Conservation (phyloP, 92 coral and sea anemone species). For the Anthopleura xanthogrammica region DNA sequence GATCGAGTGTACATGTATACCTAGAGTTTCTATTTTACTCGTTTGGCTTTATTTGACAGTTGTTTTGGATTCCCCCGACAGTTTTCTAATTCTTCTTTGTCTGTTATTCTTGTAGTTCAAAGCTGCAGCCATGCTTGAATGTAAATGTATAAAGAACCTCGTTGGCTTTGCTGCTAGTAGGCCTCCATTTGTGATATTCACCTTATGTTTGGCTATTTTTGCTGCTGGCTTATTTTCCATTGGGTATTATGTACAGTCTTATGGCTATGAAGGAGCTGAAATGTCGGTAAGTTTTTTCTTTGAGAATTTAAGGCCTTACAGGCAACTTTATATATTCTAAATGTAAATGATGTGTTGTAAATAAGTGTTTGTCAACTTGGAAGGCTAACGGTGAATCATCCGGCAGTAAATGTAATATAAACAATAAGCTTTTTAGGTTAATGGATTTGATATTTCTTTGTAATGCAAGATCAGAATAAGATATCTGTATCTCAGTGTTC, state of each 20-base stretch:
- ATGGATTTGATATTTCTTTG: too few relatives aligned
- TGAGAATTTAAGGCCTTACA: neutral
- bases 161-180: constrained; percentile 80
- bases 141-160: constrained; percentile 78
- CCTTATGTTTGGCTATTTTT: constrained; percentile 78
- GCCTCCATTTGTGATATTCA: constrained; percentile 89
- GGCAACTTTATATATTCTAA: too few relatives aligned
- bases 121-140: constrained; percentile 55
- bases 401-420: too few relatives aligned
- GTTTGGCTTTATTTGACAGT: neutral
- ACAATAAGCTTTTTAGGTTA: too few relatives aligned
- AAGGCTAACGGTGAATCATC: too few relatives aligned
- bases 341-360: too few relatives aligned
- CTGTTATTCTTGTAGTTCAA: neutral
- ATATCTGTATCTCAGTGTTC: too few relatives aligned
- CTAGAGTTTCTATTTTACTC: neutral
- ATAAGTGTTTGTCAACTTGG: too few relatives aligned
- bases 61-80: constrained; percentile 1
- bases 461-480: too few relatives aligned
- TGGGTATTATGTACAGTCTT: constrained; percentile 71
- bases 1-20: neutral
- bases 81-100: neutral
- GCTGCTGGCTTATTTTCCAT: constrained; percentile 86
- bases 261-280: constrained; percentile 51
- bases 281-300: constrained; percentile 14